Percentiles rank a stretch among this genome's conserved stretches.
Evolutionary conservation across 1,140 invertebrate species (phyloP).

Genomic region (Brachionus asplanchnoidis): DNA sequence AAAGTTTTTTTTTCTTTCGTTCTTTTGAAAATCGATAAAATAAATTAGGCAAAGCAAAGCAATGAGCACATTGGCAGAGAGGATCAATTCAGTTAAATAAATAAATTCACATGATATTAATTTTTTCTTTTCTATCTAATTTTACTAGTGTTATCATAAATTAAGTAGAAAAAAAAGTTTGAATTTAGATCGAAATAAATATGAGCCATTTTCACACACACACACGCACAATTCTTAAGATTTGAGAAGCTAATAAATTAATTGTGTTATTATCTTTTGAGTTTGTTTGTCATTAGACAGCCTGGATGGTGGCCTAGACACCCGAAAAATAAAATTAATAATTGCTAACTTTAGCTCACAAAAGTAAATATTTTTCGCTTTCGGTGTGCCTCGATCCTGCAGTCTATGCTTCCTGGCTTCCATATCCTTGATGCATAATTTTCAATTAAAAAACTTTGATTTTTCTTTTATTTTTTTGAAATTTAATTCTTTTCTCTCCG

Average conservation of each 20-base stretch:
- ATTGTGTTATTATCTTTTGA: not conserved
- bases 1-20: not conserved
- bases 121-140: not conserved
- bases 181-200: not conserved
- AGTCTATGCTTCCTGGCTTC: not conserved
- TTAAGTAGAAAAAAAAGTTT: not conserved
- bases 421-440: not conserved
- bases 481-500: not conserved
- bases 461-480: not conserved
- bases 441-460: not conserved
- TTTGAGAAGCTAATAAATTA: not conserved
- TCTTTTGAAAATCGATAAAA: not conserved
- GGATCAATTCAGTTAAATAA: not conserved
- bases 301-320: not conserved
- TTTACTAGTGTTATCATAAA: slow-evolving; percentile 13
- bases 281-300: not conserved
- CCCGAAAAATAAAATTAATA: not conserved
- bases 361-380: not conserved
- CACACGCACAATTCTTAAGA: not conserved
- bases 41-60: slow-evolving; percentile 5
- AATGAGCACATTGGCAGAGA: not conserved
- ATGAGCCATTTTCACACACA: not conserved
- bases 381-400: not conserved
- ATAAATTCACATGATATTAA: slow-evolving; percentile 20
- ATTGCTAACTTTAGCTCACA: not conserved